Base-by-base conservation (phyloP, 2,888 invertebrate species). In the Phortica okadai region DNA sequence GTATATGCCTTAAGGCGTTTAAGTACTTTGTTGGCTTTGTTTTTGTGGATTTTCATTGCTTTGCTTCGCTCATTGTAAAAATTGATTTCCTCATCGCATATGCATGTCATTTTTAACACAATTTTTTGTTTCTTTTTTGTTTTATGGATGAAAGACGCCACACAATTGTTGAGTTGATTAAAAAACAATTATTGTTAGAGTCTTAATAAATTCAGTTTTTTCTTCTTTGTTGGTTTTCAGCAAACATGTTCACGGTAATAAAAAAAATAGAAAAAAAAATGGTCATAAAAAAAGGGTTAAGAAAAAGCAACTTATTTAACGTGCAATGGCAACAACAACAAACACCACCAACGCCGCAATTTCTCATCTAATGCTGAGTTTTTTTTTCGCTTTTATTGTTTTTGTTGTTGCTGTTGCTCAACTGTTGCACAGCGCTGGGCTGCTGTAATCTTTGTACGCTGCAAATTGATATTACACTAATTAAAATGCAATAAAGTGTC, bases 381-480 rank as follows among this genome's bases (percentile, higher is more conserved):
- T 33, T 33, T 2, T 11, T 50, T 3, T 50, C 6, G 50, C 50
- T 11, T 3, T 14, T 14, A 2, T 41, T 66, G 33, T 2, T 42
- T 42, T 4, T 7, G 41, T 14, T 66, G 41, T 42, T n/a, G 42
- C n/a, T 56, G 54, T 25, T 72, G 54, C 44, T 8, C 50, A 50
- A 50, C 50, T 8, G 14, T 14, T 50, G 50, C 50, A 10, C 45
- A 10, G 6, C 10, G 45, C 10, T 45, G 45, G 1, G 10, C 21
- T 56, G 56, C 16, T 56, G 56, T 77, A 75, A 25, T 16, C 62
- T 62, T 74, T 76, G 77, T 81, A 78, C 79, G 81, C 77, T 21
- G 81, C 87, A 90, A 90, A 89, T 89, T 89, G 89, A 90, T 89
- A 89, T 89, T 90, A 86, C 89, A 86, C 90, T 90, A 89, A 89